Percentiles rank a stretch among this genome's conserved stretches.
phyloP scores from a whole-genome alignment of 2,797 vertebrate species.

The Falco rusticolus region DNA sequence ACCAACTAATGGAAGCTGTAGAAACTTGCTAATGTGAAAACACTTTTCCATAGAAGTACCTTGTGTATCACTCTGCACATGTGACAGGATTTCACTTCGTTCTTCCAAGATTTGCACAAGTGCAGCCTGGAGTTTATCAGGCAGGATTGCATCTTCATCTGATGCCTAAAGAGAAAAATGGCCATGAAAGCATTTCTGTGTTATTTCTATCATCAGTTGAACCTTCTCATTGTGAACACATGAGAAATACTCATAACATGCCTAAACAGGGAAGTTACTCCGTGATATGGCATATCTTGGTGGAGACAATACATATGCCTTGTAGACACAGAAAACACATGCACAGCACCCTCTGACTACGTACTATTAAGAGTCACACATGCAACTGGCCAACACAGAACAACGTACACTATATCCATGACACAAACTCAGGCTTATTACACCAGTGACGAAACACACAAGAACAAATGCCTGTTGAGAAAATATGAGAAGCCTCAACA shows the following conservation, averaged over 20 bases:
- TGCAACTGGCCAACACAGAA: neutral
- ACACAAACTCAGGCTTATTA: neutral
- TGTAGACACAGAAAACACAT: neutral
- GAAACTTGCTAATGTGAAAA: neutral
- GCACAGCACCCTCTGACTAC: neutral
- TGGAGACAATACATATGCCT: neutral
- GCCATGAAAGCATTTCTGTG: neutral
- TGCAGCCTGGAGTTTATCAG: constrained; percentile 94
- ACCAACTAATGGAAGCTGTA: neutral
- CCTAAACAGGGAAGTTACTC: neutral
- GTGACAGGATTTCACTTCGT: constrained; percentile 86
- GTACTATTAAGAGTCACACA: neutral
- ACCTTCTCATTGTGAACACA: neutral
- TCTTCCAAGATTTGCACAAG: constrained; percentile 92
- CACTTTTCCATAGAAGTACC: constrained; percentile 56
- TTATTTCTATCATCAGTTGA: neutral
- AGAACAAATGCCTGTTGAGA: neutral
- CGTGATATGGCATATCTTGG: neutral
- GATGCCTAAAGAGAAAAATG: constrained; percentile 79
- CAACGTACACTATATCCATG: neutral
- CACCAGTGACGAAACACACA: neutral
- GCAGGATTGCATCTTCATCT: constrained; percentile 95
- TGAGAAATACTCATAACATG: neutral
- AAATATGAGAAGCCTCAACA: neutral
- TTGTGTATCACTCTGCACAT: constrained; percentile 73